Conservation (phyloP, 2,797 vertebrate species). For the Scolopax rusticola region DNA sequence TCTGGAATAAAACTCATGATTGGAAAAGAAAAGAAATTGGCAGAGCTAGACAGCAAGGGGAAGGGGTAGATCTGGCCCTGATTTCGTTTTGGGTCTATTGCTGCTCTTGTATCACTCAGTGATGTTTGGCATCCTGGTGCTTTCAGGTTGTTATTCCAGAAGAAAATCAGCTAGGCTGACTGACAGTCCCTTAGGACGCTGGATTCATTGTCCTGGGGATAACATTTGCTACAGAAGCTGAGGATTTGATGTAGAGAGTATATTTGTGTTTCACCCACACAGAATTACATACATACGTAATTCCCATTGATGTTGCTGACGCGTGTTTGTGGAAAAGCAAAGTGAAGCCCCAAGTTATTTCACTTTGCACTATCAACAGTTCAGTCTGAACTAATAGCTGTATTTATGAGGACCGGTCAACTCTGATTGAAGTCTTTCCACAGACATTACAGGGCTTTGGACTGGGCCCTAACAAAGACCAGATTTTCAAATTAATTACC, state of each 20-base stretch:
- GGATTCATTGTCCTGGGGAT: not conserved
- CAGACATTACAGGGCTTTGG: not conserved
- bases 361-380: not conserved
- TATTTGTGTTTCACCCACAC: not conserved
- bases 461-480: not conserved
- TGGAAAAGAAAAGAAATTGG: not conserved
- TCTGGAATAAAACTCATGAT: not conserved
- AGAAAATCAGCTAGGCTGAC: not conserved
- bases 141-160: not conserved
- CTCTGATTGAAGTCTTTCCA: not conserved
- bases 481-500: not conserved
- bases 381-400: not conserved
- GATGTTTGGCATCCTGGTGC: not conserved
- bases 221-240: not conserved
- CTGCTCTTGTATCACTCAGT: not conserved
- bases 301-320: not conserved
- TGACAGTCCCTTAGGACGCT: not conserved
- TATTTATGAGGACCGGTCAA: not conserved
- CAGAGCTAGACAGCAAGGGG: not conserved
- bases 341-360: not conserved
- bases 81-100: not conserved
- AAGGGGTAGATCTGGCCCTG: not conserved
- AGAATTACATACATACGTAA: not conserved
- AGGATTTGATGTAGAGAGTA: not conserved
- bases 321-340: not conserved